Percentiles rank a stretch among this genome's conserved stretches.
Evolutionary conservation across 2,113 vertebrate species (phyloP).

Genomic region (Xiphophorus couchianus): DNA sequence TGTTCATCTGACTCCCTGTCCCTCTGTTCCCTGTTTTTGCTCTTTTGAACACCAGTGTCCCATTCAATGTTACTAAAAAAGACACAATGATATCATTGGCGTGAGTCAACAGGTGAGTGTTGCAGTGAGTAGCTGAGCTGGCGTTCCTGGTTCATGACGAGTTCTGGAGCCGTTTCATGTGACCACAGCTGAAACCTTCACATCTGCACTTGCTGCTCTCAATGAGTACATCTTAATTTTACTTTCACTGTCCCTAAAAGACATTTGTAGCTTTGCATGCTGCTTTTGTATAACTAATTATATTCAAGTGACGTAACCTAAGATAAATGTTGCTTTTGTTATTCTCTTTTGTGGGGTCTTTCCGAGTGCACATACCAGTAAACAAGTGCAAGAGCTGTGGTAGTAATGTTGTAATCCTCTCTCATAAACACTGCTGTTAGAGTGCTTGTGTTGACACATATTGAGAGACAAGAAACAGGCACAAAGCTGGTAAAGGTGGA

Average conservation of each 20-base stretch:
- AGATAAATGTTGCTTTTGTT: constrained; percentile 34
- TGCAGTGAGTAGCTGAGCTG: constrained; percentile 60
- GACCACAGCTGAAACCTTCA: constrained; percentile 45
- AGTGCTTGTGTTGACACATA: constrained; percentile 28
- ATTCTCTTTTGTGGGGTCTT: constrained; percentile 42
- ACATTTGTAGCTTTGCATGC: neutral
- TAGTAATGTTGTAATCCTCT: constrained; percentile 56
- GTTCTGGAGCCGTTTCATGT: constrained; percentile 44
- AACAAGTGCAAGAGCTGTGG: constrained; percentile 52
- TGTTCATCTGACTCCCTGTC: constrained; percentile 62
- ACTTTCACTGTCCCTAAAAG: constrained; percentile 16
- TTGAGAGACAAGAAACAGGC: constrained; percentile 15
- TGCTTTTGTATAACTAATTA: neutral
- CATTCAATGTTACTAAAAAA: constrained; percentile 51
- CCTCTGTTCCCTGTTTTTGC: constrained; percentile 6
- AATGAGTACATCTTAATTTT: constrained; percentile 32
- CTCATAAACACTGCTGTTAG: constrained; percentile 45
- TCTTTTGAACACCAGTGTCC: constrained; percentile 17
- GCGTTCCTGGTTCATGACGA: constrained; percentile 40
- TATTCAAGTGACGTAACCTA: constrained; percentile 1
- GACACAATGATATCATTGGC: constrained; percentile 68
- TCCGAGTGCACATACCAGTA: constrained; percentile 62
- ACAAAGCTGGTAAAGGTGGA: constrained; percentile 27
- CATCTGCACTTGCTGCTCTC: constrained; percentile 40
- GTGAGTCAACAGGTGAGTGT: constrained; percentile 74